Evolutionary conservation across 1,140 invertebrate genomes (phyloP).

Genomic region (Teleogryllus occipitalis): DNA sequence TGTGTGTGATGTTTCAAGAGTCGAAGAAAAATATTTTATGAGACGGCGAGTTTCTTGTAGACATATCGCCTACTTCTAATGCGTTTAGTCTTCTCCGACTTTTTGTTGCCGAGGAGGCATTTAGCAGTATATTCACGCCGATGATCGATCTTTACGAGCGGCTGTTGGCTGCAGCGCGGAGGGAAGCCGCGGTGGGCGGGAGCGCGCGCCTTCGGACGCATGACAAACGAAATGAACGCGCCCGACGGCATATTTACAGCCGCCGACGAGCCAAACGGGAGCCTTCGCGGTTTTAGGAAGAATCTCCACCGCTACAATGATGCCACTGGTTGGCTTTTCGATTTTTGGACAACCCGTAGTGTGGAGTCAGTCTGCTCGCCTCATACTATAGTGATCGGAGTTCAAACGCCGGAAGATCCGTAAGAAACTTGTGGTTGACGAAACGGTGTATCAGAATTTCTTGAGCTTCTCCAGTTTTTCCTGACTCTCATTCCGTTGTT

Average conservation of each 20-base stretch:
- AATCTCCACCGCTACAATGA: too few relatives aligned
- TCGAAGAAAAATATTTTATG: neutral
- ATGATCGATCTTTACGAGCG: neutral
- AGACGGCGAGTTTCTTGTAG: neutral
- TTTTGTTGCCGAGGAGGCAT: neutral
- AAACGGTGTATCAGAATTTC: too few relatives aligned
- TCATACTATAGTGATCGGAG: too few relatives aligned
- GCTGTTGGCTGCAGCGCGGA: too few relatives aligned
- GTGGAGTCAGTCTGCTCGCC: too few relatives aligned
- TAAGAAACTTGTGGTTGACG: too few relatives aligned
- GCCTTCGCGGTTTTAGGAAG: neutral
- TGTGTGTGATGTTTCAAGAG: neutral
- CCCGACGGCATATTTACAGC: neutral
- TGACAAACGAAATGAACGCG: neutral
- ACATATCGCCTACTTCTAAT: neutral
- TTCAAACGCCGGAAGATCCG: too few relatives aligned
- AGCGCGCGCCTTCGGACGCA: too few relatives aligned
- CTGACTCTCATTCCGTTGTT: too few relatives aligned
- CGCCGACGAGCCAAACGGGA: neutral
- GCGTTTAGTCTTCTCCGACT: neutral
- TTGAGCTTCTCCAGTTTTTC: too few relatives aligned
- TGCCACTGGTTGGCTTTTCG: too few relatives aligned
- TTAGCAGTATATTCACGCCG: neutral
- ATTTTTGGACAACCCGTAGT: too few relatives aligned
- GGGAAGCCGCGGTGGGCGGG: neutral